Conservation (phyloP, 2,113 vertebrate species). For the Dasypus novemcinctus region DNA sequence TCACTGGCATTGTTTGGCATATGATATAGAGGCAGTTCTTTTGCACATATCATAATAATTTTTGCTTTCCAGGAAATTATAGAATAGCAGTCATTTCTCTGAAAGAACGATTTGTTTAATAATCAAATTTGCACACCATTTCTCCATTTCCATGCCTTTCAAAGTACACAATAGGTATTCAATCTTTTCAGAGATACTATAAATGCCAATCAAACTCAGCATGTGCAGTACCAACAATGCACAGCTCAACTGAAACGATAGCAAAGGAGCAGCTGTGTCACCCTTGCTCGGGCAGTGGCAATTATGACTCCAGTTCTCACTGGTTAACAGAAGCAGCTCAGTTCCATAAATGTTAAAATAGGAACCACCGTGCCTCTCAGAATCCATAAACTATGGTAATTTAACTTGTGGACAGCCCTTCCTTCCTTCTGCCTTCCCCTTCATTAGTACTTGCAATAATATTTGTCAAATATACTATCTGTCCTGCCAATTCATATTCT, state of each 20-base stretch:
- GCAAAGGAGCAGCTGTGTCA: background rate
- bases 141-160: background rate
- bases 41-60: background rate
- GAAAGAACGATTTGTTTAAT: constrained; percentile 16
- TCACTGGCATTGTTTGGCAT: background rate
- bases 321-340: background rate
- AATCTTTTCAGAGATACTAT: background rate
- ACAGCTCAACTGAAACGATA: background rate
- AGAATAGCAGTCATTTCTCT: background rate
- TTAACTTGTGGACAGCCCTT: background rate
- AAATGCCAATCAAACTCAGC: background rate
- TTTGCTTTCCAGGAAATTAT: background rate
- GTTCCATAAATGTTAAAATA: background rate
- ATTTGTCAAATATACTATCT: background rate
- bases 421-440: background rate
- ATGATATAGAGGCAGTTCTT: background rate
- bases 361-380: background rate
- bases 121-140: background rate
- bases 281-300: background rate
- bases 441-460: background rate
- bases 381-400: background rate
- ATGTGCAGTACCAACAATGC: background rate
- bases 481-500: background rate
- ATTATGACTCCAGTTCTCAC: background rate
- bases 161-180: background rate